Base-by-base conservation (phyloP, 1,140 invertebrate genomes). In the Eupeodes corollae region DNA sequence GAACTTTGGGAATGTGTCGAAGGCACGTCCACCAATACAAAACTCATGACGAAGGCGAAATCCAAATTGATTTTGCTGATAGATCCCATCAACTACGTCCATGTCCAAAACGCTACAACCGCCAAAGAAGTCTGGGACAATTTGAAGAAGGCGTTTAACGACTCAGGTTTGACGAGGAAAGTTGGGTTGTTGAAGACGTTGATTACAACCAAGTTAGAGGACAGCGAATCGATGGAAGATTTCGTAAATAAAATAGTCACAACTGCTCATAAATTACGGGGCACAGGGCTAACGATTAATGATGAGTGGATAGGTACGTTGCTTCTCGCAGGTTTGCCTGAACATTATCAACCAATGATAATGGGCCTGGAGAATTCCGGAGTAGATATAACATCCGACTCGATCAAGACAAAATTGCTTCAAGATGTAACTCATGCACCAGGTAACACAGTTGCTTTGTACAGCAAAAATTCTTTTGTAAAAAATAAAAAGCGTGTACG, bases 261-360 rank as follows among this genome's bases (percentile, higher is more conserved):
- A 46, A 61, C 59, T 39, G 56, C 57, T 49, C 37, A 67, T 48
- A 54, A 59, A 34, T 50, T 70, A 21, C 42, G 48, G 42, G 56
- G 56, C 14, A 57, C 66, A 9, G 47, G 47, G n/a, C 63, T 67
- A 37, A 31, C 56, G 14, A 55, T 69, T 15, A 49, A 51, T 48
- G 58, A 65, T 26, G 61, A 67, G 44, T 65, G 62, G 55, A 35
- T 58, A 10, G 57, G 64, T 19, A 61, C 61, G 9, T 46, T 68
- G 3, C 52, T 70, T 48, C 44, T 70, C 18, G 55, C 59, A 6
- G 63, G 62, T n/a, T 46, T 70, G 43, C 59, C 62, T 1, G 59
- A 65, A 14, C 47, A 57, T 13, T 69, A 65, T 54, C 51, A 59
- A 44, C 59, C 67, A 0, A 69, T 70, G 67, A 70, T 70, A 9